Conservation (phyloP, 2,113 vertebrate species). For the Antennarius striatus region DNA sequence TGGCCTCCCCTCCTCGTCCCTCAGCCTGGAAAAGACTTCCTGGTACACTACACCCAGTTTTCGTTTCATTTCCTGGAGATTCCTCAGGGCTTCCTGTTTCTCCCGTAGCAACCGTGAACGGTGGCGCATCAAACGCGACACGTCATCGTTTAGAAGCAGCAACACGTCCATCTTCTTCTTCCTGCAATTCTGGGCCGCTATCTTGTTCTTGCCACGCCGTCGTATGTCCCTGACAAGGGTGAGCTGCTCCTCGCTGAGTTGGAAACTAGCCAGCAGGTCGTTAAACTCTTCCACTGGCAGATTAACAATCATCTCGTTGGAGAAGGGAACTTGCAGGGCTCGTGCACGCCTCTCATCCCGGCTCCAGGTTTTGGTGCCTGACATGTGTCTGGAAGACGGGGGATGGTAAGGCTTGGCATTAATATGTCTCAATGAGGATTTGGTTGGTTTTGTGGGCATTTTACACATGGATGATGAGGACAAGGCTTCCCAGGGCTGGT, state of each 20-base stretch:
- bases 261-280: slow-evolving; percentile 86
- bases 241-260: slow-evolving; percentile 89
- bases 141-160: slow-evolving; percentile 83
- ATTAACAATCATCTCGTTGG: slow-evolving; percentile 92
- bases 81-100: slow-evolving; percentile 87
- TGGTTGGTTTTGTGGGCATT: slow-evolving; percentile 18
- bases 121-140: slow-evolving; percentile 85
- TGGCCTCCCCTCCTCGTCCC: slow-evolving; percentile 85
- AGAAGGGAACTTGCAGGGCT: slow-evolving; percentile 91
- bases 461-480: slow-evolving; percentile 12
- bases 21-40: slow-evolving; percentile 87
- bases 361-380: slow-evolving; percentile 82
- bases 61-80: slow-evolving; percentile 89
- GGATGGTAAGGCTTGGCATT: slow-evolving; percentile 13
- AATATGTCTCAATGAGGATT: background rate
- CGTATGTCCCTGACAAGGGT: slow-evolving; percentile 91
- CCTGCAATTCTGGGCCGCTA: slow-evolving; percentile 96
- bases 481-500: slow-evolving; percentile 78
- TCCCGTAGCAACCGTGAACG: slow-evolving; percentile 87
- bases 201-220: slow-evolving; percentile 96
- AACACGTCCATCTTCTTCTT: slow-evolving; percentile 91
- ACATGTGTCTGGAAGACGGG: slow-evolving; percentile 36
- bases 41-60: slow-evolving; percentile 87
- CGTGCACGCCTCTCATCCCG: slow-evolving; percentile 87
- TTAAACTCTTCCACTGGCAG: slow-evolving; percentile 96